Conservation (phyloP, 1,140 invertebrate species). For the Micrasema minimum region DNA sequence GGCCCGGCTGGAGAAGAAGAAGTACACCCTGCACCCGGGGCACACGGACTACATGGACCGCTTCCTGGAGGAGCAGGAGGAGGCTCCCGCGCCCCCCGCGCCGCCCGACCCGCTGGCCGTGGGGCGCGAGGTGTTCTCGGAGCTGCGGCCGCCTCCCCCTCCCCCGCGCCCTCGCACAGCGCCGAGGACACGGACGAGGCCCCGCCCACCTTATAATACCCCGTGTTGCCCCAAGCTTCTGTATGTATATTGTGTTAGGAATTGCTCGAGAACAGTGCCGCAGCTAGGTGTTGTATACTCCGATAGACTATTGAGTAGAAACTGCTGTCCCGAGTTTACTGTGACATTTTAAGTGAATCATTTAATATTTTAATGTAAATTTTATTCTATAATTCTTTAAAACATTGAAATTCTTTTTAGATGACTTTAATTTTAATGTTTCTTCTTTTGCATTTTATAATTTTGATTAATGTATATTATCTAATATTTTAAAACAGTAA, state of each 20-base stretch:
- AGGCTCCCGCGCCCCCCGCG: constrained; percentile 59
- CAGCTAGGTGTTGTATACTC: no score
- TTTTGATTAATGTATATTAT: no score
- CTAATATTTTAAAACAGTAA: no score
- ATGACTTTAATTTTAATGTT: no score
- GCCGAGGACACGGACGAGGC: constrained; percentile 47
- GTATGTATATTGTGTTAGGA: not conserved
- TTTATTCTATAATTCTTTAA: no score
- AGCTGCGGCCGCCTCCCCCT: constrained; percentile 56
- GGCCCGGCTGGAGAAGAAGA: constrained; percentile 85
- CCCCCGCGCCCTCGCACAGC: constrained; percentile 56
- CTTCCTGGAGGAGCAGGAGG: constrained; percentile 85
- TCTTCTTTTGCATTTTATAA: no score
- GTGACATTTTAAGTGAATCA: no score
- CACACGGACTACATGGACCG: constrained; percentile 89
- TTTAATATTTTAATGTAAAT: no score
- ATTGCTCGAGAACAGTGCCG: no score
- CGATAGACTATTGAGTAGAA: no score
- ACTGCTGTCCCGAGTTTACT: no score
- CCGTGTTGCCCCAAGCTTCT: not conserved
- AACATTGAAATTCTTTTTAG: no score
- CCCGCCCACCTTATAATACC: constrained; percentile 35
- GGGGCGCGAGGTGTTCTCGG: constrained; percentile 65
- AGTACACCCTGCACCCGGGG: constrained; percentile 87
- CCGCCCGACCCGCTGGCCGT: constrained; percentile 63